Evolutionary conservation across 2,888 invertebrate species (phyloP), one percentile per base, ranked within the genome.

Genomic region (Euplexia lucipara): DNA sequence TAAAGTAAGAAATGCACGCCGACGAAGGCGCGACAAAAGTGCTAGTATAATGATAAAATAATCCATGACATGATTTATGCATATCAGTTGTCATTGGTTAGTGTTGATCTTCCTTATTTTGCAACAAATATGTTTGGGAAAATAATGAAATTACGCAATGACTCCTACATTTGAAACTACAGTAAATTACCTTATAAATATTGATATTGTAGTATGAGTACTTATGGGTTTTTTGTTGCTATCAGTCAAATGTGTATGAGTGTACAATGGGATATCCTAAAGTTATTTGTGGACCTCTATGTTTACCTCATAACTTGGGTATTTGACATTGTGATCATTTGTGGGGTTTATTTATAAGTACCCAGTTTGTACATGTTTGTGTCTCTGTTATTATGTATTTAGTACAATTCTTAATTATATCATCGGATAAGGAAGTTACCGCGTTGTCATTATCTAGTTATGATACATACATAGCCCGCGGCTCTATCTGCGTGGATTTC

Each of bases 261-360:
- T 52, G 34, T 18, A 7, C 20, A 35, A n/a, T 52, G 67, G 74
- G 67, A 68, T 69, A 75, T 49, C 48, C 76, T 34, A 42, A 68
- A 14, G 14, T 32, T 70, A 70, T 75, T 57, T 70, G 42, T 44
- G 26, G 18, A 20, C 54, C n/a, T 20, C 5, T 32, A 30, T 14
- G 34, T 71, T 72, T 71, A 71, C 71, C 72, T 72, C 22, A 56
- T 71, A 54, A 16, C 14, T 56, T 52, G 72, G 64, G 65, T 35
- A 22, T 72, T 71, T 66, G 30, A 20, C 32, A 54, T 44, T 12
- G 14, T 20, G 7, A 4, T 41, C 1, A 34, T 56, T 45, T 60
- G 32, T 37, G 30, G 37, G 22, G n/a, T 57, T 39, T 68, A 48
- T 35, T 58, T 26, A 10, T 9, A 47, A 3, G 9, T 37, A 16